Percentiles rank a stretch among this genome's conserved stretches.
These are phyloP conservation scores for Bedellia somnulentella DNA, from an alignment of 2,888 invertebrate genomes.

Conservation along the genomic window DNA sequence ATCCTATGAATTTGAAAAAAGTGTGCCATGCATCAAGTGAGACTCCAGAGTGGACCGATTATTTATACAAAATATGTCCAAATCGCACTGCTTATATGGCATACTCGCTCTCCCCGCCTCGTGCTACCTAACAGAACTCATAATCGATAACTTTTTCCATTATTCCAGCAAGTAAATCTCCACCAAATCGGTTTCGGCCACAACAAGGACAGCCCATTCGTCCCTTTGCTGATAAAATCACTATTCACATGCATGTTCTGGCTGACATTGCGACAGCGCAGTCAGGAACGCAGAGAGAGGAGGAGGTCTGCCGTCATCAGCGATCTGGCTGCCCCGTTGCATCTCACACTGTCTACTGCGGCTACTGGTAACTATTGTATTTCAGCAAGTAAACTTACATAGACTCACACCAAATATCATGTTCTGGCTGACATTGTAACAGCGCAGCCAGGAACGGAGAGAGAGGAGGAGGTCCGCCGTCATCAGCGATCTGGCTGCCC, in stretches of 20 bases:
- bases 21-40: too few relatives aligned
- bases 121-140: too few relatives aligned
- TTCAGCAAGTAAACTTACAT: not conserved
- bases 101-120: too few relatives aligned
- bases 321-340: conserved; percentile 78
- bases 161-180: conserved; percentile 67
- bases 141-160: conserved; percentile 4
- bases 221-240: conserved; percentile 79
- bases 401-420: too few relatives aligned
- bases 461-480: conserved; percentile 66
- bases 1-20: too few relatives aligned
- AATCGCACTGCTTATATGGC: too few relatives aligned
- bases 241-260: conserved; percentile 92
- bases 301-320: conserved; percentile 67
- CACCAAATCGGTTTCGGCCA: conserved; percentile 82
- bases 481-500: conserved; percentile 77
- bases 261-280: conserved; percentile 89
- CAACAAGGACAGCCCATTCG: conserved; percentile 64
- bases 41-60: too few relatives aligned
- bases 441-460: conserved; percentile 80
- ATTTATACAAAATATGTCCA: too few relatives aligned
- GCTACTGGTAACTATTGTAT: conserved; percentile 49
- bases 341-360: conserved; percentile 73
- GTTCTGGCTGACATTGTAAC: conserved; percentile 95
- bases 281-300: conserved; percentile 74